Evolutionary conservation across 2,797 vertebrate genomes (phyloP).

Genomic region (Urosaurus nigricauda): DNA sequence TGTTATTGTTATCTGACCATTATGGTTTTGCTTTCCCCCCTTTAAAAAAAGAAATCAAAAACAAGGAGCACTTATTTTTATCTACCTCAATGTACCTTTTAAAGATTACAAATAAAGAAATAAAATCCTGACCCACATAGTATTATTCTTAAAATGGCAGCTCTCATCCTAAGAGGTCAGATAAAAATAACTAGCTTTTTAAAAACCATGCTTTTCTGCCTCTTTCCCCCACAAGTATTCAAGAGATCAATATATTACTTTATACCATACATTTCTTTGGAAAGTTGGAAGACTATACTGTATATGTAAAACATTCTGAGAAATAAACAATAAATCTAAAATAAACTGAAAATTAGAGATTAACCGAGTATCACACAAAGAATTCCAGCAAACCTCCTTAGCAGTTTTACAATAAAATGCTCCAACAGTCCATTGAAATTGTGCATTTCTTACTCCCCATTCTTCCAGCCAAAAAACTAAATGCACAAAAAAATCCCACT

Average conservation of each 20-base stretch:
- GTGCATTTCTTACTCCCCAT: slow-evolving; percentile 36
- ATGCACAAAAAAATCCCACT: slow-evolving; percentile 9
- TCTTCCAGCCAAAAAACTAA: background rate
- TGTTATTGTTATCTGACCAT: background rate
- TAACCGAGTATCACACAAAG: background rate
- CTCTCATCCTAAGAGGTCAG: slow-evolving; percentile 23
- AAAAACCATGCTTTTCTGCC: background rate
- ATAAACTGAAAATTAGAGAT: background rate
- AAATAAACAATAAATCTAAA: slow-evolving; percentile 16
- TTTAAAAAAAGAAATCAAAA: background rate
- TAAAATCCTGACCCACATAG: slow-evolving; percentile 4
- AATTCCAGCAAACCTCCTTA: slow-evolving; percentile 24
- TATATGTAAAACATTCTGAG: background rate
- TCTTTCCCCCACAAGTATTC: background rate
- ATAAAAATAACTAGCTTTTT: background rate
- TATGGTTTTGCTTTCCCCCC: background rate
- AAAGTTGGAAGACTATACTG: slow-evolving; percentile 18
- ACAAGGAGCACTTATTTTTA: background rate
- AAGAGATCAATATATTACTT: background rate
- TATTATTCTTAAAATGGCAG: slow-evolving; percentile 8
- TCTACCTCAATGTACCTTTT: background rate
- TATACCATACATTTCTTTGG: background rate
- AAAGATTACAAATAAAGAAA: background rate
- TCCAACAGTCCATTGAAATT: background rate
- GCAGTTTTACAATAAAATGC: slow-evolving; percentile 18